Evolutionary conservation across 2,888 invertebrate genomes (phyloP).

Genomic region (Baccha elongata): DNA sequence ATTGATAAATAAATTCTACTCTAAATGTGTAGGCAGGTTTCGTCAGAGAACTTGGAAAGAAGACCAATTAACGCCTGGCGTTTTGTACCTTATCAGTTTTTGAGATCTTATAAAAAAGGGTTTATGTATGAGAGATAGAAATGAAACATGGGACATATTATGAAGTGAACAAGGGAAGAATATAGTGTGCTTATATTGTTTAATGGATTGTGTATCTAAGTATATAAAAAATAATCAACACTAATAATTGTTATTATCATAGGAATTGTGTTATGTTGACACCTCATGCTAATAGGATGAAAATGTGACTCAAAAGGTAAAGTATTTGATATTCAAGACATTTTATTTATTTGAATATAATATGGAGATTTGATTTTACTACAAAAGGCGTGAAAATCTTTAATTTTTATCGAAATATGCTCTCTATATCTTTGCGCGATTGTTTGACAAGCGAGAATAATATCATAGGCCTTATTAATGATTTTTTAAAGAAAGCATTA

Average conservation of each 20-base stretch:
- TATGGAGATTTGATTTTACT: no score
- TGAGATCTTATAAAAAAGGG: constrained; percentile 45
- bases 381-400: no score
- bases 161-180: constrained; percentile 6
- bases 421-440: no score
- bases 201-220: constrained; percentile 5
- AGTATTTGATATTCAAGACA: no score
- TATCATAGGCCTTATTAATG: no score
- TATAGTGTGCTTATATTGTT: constrained; percentile 36
- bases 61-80: constrained; percentile 73
- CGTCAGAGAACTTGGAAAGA: constrained; percentile 10
- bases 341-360: no score
- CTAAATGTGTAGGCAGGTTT: constrained; percentile 65
- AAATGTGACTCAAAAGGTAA: neutral
- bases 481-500: no score
- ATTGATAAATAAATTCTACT: constrained; percentile 67
- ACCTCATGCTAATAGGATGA: neutral
- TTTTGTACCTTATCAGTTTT: constrained; percentile 65
- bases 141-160: neutral
- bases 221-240: neutral
- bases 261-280: neutral
- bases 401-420: no score
- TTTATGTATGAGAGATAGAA: constrained; percentile 20
- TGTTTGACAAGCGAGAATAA: no score
- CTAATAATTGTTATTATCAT: neutral